These are phyloP conservation scores for Eucera pruinosa DNA, from an alignment of 2,888 invertebrate genomes.

Conservation along the genomic window DNA sequence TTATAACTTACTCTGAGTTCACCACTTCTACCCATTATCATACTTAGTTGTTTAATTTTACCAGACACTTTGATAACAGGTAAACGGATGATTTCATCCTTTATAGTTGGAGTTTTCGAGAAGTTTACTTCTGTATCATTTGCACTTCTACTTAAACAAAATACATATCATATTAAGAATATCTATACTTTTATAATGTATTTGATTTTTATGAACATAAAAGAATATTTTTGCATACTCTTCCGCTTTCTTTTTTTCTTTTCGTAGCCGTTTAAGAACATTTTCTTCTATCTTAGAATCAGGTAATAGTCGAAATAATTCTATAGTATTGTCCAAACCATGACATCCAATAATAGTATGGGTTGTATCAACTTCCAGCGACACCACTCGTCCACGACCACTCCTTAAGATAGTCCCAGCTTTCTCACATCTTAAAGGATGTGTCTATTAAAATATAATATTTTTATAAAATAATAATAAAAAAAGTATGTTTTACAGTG, in stretches of 20 bases:
- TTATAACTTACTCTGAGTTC: slow-evolving; percentile 87
- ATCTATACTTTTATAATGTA: neutral
- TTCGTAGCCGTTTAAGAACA: slow-evolving; percentile 91
- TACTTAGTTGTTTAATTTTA: slow-evolving; percentile 89
- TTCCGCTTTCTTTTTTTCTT: slow-evolving; percentile 87
- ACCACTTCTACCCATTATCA: slow-evolving; percentile 89
- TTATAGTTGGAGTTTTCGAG: slow-evolving; percentile 85
- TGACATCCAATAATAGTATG: slow-evolving; percentile 92
- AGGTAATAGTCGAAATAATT: slow-evolving; percentile 92
- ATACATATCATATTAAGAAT: neutral
- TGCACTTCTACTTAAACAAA: slow-evolving; percentile 58
- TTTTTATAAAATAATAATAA: slow-evolving; percentile 12
- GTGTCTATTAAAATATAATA: slow-evolving; percentile 81
- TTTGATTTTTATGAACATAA: slow-evolving; percentile 5
- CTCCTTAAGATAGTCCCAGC: slow-evolving; percentile 92
- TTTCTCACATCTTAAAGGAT: slow-evolving; percentile 90
- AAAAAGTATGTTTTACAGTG: neutral
- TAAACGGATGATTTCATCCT: slow-evolving; percentile 90
- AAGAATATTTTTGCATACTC: slow-evolving; percentile 57
- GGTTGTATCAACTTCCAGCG: slow-evolving; percentile 89
- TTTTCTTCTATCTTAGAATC: slow-evolving; percentile 90
- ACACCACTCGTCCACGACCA: slow-evolving; percentile 92
- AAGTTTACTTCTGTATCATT: slow-evolving; percentile 71
- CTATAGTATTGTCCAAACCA: slow-evolving; percentile 92
- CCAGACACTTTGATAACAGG: slow-evolving; percentile 88